Percentiles rank a stretch among this genome's conserved stretches.
phyloP scores from a whole-genome alignment of 2,797 vertebrate genomes.

The Myotis myotis region DNA sequence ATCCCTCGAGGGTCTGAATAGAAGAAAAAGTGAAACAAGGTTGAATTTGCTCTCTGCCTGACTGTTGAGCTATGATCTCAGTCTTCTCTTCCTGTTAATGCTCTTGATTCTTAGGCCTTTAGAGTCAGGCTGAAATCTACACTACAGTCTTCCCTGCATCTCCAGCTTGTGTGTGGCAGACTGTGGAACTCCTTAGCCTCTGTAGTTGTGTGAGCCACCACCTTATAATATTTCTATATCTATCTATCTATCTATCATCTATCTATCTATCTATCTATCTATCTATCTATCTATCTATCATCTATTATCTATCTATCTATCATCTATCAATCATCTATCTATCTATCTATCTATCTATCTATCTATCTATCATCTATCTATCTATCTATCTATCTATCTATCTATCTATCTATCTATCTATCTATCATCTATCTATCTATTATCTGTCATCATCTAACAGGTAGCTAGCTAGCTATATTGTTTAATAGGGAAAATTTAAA shows the following conservation, averaged over 20 bases:
- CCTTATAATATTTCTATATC: neutral
- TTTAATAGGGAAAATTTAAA: conserved; percentile 77
- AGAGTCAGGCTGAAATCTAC: neutral
- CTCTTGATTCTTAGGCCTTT: neutral
- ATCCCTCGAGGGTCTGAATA: neutral
- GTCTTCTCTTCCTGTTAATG: neutral
- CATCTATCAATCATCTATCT: neutral
- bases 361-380: too few relatives aligned
- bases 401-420: neutral
- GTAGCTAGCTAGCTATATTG: neutral
- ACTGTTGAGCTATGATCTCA: too few relatives aligned
- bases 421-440: neutral
- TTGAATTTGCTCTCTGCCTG: neutral
- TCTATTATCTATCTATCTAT: neutral
- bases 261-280: neutral
- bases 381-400: neutral
- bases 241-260: neutral
- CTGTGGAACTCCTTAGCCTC: neutral
- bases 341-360: neutral
- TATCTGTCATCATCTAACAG: neutral
- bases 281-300: neutral
- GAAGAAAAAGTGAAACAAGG: neutral
- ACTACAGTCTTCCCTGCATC: neutral
- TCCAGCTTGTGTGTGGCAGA: neutral
- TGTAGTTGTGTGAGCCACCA: neutral